These are phyloP conservation scores for Platorchestia sp. DNA, from an alignment of 1,140 invertebrate genomes.

Conservation along the genomic window DNA sequence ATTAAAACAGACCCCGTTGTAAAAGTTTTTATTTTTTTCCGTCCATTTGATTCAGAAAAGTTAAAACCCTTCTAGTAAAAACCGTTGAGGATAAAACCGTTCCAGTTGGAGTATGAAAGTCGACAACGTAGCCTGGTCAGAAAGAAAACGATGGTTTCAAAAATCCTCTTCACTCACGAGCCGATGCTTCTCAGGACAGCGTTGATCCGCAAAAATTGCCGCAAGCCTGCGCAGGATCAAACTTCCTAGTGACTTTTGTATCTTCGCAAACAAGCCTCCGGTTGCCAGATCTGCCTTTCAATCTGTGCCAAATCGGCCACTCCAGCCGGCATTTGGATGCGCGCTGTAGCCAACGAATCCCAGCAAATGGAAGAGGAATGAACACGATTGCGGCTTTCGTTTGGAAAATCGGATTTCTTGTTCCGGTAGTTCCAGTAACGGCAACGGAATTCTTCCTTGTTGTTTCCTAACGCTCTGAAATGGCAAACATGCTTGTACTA, in stretches of 20 bases:
- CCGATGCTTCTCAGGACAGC: not conserved
- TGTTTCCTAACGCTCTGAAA: not conserved
- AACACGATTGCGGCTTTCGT: too few relatives aligned
- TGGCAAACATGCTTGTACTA: not conserved
- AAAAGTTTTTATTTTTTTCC: too few relatives aligned
- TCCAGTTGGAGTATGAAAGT: not conserved
- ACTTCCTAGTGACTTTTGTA: not conserved
- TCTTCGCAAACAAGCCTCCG: not conserved
- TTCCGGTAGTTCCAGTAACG: not conserved
- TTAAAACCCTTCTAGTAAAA: too few relatives aligned
- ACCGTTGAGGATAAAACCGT: not conserved
- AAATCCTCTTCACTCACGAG: not conserved
- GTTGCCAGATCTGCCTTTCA: not conserved
- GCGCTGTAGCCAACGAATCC: not conserved
- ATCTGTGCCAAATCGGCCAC: not conserved
- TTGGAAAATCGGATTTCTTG: not conserved
- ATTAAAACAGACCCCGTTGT: too few relatives aligned
- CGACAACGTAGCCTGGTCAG: not conserved
- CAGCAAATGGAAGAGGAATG: too few relatives aligned
- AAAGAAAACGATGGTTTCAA: not conserved
- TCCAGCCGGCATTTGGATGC: not conserved
- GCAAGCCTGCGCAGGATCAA: not conserved
- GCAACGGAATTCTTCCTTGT: not conserved
- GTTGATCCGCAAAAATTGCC: not conserved
- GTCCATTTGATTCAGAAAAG: too few relatives aligned